Evolutionary conservation across 2,888 invertebrate genomes (phyloP), one percentile per base, ranked within the genome.

Genomic region (Oscheius sp.): DNA sequence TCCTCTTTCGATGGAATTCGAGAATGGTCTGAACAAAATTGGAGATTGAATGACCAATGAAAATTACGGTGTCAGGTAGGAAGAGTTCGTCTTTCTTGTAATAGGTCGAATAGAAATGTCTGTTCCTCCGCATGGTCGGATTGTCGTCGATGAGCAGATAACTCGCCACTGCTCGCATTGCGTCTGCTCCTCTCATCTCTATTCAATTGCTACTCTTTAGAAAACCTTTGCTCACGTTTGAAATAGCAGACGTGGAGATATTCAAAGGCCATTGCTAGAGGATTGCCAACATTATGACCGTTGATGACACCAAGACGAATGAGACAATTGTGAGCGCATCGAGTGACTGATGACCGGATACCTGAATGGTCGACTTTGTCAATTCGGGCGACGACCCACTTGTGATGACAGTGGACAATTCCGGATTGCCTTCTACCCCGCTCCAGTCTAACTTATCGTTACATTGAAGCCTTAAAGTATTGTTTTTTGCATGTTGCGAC

Each of bases 231-330:
- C 79, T 73, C 21, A 86, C 87, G 61, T 59, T 86, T 85, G 74
- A 77, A 87, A 52, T 87, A 81, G 66, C 87, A 87, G 27, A 78
- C 75, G 61, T 87, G 87, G 35, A 86, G 74, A 66, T 86, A 86
- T 64, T 87, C 85, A 71, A 78, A 87, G 66, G 78, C 78, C 0
- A 84, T 78, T 2, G 85, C 79, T 5, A 86, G 58, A 46, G 86
- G 73, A 66, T 86, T 74, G 1, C 83, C 78, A 29, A 86, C 78
- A 45, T 79, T 73, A 63, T 83, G 81, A 7, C 87, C 87, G 73
- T 87, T 87, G 53, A 87, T 76, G 43, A 68, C 66, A 1, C 76
- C 78, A n/a, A 86, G 70, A 9, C 79, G 74, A 23, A 79, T 72
- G 12, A 79, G 64, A 70, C 87, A 87, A 29, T 77, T 74, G 55